Evolutionary conservation across 1,140 invertebrate species (phyloP), one percentile per base, ranked within the genome.

Genomic region (Hypsibius dujardini): DNA sequence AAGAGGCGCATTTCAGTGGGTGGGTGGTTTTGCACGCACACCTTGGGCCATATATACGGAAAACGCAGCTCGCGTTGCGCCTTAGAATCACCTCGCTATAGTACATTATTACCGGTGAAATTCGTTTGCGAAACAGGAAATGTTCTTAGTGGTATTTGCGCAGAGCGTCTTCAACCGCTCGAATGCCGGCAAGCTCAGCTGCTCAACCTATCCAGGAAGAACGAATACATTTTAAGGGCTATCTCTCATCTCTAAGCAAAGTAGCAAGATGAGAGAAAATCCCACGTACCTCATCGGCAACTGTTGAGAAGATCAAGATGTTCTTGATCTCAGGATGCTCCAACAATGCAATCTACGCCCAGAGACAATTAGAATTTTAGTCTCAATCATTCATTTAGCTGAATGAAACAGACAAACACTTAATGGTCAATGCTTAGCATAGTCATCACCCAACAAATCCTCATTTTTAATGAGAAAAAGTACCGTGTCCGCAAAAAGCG

Each of bases 331-430:
- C 46, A 28, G 42, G 59, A 82, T 82, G 84, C 82, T 92, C 90
- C 86, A 87, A 80, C 95, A 91, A 83, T 95, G 92, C 82, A 97
- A 93, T 85, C 97, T 98, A 1, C 12, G 50, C 46, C 69, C 46
- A 75, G 69, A 28, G 59, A 15, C 74, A 60, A 2, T 71, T 70
- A 42, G 2, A 45, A n/a, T 28, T 28, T 28, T 28, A 28, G 28
- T 28, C 28, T 28, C 28, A 28, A 28, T 28, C 28, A 28, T 28
- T 28, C 28, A 28, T 28, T 28, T 0, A 28, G 28, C 28, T 28
- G 28, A 28, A 28, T 28, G 28, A 28, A 28, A 28, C 28, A 28
- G 28, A 28, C 28, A 28, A 28, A 40, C 40, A 56, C 50, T 47
- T 1, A 14, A 40, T 40, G 42, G 67, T 15, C 71, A 46, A 12